Percentiles rank a stretch among this genome's conserved stretches.
Evolutionary conservation across 2,888 invertebrate genomes (phyloP).

Genomic region (Dysmachus trigonus): DNA sequence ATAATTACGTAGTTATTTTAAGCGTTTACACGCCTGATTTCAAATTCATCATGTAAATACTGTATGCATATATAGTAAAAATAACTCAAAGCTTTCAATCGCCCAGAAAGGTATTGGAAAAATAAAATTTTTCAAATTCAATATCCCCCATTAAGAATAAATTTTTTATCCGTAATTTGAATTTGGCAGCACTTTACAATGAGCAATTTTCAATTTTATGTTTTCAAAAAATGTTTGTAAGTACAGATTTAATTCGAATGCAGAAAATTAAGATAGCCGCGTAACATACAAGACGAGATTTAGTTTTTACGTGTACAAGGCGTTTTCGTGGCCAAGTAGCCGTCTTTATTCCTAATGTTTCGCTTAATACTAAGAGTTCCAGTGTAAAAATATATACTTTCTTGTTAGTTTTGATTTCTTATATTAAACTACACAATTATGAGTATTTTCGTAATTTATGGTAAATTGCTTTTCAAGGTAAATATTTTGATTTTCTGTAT

Average conservation of each 20-base stretch:
- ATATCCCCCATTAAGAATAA: background rate
- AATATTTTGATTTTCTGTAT: slow-evolving; percentile 33
- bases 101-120: background rate
- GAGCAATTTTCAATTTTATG: background rate
- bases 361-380: slow-evolving; percentile 19
- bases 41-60: background rate
- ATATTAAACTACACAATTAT: slow-evolving; percentile 31
- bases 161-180: background rate
- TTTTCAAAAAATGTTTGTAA: background rate
- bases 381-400: slow-evolving; percentile 42
- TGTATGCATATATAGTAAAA: background rate
- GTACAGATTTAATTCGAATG: slow-evolving; percentile 11
- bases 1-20: no score
- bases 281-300: slow-evolving; percentile 14
- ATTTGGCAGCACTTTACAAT: background rate
- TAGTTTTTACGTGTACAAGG: slow-evolving; percentile 20
- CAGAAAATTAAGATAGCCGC: slow-evolving; percentile 22
- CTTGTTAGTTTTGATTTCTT: slow-evolving; percentile 36
- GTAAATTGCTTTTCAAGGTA: slow-evolving; percentile 35
- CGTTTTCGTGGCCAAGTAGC: slow-evolving; percentile 13
- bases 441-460: slow-evolving; percentile 37
- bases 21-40: no score
- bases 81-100: background rate
- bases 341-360: slow-evolving; percentile 17
- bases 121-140: background rate